Conservation (phyloP, 92 coral and sea anemone species). For the Siderastrea siderea region DNA sequence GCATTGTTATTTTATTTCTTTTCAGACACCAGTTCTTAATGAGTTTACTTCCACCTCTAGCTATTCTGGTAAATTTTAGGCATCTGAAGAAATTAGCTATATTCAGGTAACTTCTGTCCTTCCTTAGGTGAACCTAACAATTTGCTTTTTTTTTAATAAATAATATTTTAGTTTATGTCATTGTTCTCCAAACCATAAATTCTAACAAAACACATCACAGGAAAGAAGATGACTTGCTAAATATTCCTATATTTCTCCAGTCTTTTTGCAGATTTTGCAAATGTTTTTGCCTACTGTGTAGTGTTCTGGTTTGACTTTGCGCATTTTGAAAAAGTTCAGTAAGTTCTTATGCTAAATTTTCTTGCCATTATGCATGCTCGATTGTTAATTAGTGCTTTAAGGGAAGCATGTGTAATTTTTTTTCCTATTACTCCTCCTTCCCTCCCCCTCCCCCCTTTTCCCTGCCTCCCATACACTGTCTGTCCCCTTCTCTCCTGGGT, state of each 20-base stretch:
- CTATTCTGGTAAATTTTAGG: slow-evolving; percentile 90
- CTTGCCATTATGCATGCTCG: too few species aligned
- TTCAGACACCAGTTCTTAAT: slow-evolving; percentile 84
- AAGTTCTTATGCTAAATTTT: slow-evolving; percentile 26
- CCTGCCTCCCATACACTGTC: too few species aligned
- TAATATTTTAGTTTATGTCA: neutral
- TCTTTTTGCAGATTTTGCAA: slow-evolving; percentile 98
- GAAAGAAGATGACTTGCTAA: neutral
- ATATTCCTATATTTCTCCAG: slow-evolving; percentile 52
- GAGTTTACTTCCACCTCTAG: slow-evolving; percentile 85
- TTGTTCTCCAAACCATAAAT: neutral
- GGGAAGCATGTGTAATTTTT: too few species aligned
- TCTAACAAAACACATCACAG: too few species aligned
- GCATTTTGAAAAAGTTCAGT: slow-evolving; percentile 93
- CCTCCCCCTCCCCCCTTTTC: too few species aligned
- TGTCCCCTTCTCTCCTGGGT: too few species aligned
- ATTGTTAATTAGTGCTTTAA: too few species aligned
- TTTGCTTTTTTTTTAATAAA: neutral
- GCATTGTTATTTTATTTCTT: slow-evolving; percentile 12
- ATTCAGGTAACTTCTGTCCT: slow-evolving; percentile 74
- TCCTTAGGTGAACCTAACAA: neutral
- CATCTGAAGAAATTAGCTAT: slow-evolving; percentile 90
- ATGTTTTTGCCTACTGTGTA: slow-evolving; percentile 98
- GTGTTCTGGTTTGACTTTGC: slow-evolving; percentile 99
- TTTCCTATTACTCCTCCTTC: too few species aligned